Percentiles rank a stretch among this genome's conserved stretches.
Conservation (phyloP, 2,888 invertebrate species). For the Nephrotoma flavescens region DNA sequence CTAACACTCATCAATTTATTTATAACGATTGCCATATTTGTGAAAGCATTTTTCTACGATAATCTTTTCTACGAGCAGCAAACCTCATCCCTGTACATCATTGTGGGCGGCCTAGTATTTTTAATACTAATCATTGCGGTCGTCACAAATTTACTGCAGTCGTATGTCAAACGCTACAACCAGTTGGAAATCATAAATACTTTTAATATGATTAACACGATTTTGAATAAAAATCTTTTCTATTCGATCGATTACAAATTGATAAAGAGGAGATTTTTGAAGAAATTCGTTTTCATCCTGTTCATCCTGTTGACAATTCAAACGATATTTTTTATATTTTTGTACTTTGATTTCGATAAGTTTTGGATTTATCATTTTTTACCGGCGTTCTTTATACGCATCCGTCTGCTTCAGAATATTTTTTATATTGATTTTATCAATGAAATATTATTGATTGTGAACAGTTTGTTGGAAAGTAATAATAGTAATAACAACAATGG, state of each 20-base stretch:
- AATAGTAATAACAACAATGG: conserved; percentile 5
- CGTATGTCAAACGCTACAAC: conserved; percentile 12
- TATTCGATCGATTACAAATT: conserved; percentile 1
- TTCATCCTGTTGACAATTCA: conserved; percentile 3
- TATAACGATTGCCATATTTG: conserved; percentile 5
- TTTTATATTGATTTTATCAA: conserved; percentile 12
- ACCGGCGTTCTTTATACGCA: conserved; percentile 6
- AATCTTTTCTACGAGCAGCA: conserved; percentile 6
- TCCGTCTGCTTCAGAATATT: conserved; percentile 20
- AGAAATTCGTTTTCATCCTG: conserved; percentile 6
- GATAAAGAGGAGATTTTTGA: not conserved
- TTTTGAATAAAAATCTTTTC: conserved; percentile 10
- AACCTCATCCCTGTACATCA: conserved; percentile 8
- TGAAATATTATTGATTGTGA: conserved; percentile 12
- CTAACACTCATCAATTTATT: not conserved
- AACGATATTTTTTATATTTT: conserved; percentile 1
- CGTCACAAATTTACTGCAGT: conserved; percentile 16
- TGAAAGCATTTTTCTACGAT: conserved; percentile 8
- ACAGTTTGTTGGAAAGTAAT: conserved; percentile 13
- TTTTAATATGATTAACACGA: conserved; percentile 13
- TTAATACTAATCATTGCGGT: conserved; percentile 16
- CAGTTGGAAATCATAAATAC: conserved; percentile 12
- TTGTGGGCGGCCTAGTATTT: conserved; percentile 14
- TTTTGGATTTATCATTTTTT: conserved; percentile 5
- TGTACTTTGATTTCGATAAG: not conserved